phyloP scores from a whole-genome alignment of 2,797 vertebrate species.

The Poeciliopsis gracilis region DNA sequence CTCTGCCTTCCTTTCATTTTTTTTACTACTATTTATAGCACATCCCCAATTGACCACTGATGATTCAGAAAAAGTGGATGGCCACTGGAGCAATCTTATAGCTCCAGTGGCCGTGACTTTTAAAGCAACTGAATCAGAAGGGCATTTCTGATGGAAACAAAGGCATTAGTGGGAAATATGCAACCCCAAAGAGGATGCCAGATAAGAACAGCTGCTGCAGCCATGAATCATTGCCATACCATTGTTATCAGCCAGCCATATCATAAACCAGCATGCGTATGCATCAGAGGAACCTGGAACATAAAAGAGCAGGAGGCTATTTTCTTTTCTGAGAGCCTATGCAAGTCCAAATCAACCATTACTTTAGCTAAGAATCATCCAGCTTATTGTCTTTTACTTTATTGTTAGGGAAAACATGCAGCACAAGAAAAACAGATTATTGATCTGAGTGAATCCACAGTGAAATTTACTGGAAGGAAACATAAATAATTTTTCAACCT shows the following conservation, averaged over 20 bases:
- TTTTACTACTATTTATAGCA: constrained; percentile 29
- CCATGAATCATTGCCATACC: constrained; percentile 68
- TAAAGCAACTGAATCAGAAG: constrained; percentile 46
- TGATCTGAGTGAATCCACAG: background rate
- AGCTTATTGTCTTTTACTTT: background rate
- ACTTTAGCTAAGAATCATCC: background rate
- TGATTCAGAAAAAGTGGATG: constrained; percentile 28
- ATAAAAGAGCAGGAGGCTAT: constrained; percentile 17
- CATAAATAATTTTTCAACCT: background rate
- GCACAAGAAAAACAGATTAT: background rate
- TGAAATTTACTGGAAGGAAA: background rate
- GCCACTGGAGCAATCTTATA: constrained; percentile 5
- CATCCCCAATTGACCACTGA: constrained; percentile 18
- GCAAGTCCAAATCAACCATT: constrained; percentile 30
- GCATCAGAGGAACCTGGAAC: constrained; percentile 5
- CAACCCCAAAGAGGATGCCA: constrained; percentile 58
- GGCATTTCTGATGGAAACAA: constrained; percentile 52
- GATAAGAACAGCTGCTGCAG: constrained; percentile 63
- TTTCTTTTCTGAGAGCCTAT: constrained; percentile 23
- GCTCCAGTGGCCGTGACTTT: constrained; percentile 39
- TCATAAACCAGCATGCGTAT: constrained; percentile 31
- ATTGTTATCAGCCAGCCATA: constrained; percentile 57
- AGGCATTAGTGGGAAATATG: constrained; percentile 58
- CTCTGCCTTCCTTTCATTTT: constrained; percentile 7
- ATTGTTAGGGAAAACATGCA: background rate